Evolutionary conservation across 30 jellyfish, hydroid and myxozoan species (phyloP).

Genomic region (Turritopsis rubra): DNA sequence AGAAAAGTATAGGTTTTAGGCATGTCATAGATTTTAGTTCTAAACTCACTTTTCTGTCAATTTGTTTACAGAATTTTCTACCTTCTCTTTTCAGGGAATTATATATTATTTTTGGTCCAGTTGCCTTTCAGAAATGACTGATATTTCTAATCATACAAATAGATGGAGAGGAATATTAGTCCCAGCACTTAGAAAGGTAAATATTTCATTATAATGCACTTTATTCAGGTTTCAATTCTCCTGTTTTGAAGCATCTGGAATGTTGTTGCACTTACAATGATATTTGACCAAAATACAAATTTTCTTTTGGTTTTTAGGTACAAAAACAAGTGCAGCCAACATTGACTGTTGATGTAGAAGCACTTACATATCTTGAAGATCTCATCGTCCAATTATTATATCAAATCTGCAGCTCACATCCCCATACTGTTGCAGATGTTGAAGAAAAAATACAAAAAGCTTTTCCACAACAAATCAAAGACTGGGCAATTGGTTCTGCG

Average conservation of each 20-base stretch:
- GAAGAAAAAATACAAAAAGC: constrained; percentile 66
- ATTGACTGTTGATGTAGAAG: constrained; percentile 69
- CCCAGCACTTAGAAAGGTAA: constrained; percentile 60
- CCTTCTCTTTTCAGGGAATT: neutral
- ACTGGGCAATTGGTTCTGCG: constrained; percentile 90
- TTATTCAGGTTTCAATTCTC: too few species aligned
- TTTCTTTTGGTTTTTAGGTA: constrained; percentile 37
- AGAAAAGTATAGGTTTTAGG: too few species aligned
- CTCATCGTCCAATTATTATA: constrained; percentile 69
- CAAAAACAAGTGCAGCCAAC: constrained; percentile 90
- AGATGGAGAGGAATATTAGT: constrained; percentile 82
- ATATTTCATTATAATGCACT: constrained; percentile 2
- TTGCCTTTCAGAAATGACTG: constrained; percentile 7
- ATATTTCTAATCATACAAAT: neutral
- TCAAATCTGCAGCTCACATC: constrained; percentile 55
- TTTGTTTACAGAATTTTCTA: neutral
- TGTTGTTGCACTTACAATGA: too few species aligned
- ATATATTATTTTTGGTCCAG: neutral
- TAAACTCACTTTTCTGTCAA: neutral
- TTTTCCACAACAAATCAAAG: constrained; percentile 81
- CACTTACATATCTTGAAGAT: constrained; percentile 73
- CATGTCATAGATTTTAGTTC: too few species aligned
- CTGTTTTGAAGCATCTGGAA: too few species aligned
- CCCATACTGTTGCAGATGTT: constrained; percentile 69
- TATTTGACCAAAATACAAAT: neutral